Evolutionary conservation across 2,888 invertebrate genomes (phyloP), one percentile per base, ranked within the genome.

Genomic region (Drosophila glabriapex): DNA sequence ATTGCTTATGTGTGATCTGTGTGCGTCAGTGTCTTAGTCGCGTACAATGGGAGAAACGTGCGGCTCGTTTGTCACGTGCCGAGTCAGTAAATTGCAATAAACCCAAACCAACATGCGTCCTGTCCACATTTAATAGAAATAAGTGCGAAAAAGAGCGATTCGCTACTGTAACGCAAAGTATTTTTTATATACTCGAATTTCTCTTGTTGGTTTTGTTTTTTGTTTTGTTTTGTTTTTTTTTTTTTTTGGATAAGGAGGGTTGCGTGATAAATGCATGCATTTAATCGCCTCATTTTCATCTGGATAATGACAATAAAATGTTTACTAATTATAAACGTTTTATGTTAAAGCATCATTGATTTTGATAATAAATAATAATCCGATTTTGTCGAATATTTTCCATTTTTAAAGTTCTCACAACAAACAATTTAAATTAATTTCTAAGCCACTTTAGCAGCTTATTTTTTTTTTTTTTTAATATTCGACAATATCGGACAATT

Each of bases 31-130:
- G 54, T 62, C 63, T 52, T 55, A 52, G 75, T 70, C 75, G 81
- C 85, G 81, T 85, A 80, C 74, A 78, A 82, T 72, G 83, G 70
- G 78, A 9, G 52, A 58, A 81, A 89, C 83, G 89, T 89, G 81
- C 76, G 78, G 73, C 88, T 91, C 91, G 90, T 91, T 86, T 90
- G 90, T 91, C 91, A 91, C 91, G 91, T 91, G 82, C 76, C 80
- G 75, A 78, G 85, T 88, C 82, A 83, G 91, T 91, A 91, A 91
- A 91, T 91, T 91, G 91, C 90, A 91, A 91, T 91, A 88, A 91
- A 86, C 79, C 78, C 75, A 46, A 79, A 80, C 82, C 85, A 86
- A 80, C 86, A 86, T 85, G 81, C 80, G 83, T 84, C 66, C 63
- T 68, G 73, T 83, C 77, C 71, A 78, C 74, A 77, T 83, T 82